Evolutionary conservation across 2,113 vertebrate genomes (phyloP).

Genomic region (Chamaea fasciata): DNA sequence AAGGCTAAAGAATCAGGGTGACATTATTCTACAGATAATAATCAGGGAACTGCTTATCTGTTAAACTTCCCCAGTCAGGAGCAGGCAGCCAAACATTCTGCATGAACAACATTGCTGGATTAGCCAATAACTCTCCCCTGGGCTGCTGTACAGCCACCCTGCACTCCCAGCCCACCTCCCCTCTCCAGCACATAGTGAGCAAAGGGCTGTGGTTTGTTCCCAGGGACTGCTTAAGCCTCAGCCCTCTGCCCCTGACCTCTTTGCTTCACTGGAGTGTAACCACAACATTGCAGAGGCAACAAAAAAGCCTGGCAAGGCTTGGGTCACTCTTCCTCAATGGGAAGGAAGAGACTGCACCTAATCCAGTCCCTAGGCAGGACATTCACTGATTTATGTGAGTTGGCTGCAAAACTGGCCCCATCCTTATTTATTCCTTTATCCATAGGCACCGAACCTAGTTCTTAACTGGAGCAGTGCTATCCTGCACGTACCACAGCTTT

Average conservation of each 20-base stretch:
- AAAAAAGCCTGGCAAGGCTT: accelerated
- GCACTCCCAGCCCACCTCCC: not conserved
- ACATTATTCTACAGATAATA: not conserved
- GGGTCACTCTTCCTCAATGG: not conserved
- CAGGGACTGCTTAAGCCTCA: not conserved
- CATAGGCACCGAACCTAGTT: not conserved
- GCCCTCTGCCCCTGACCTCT: not conserved
- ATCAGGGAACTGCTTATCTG: not conserved
- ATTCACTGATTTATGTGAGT: not conserved
- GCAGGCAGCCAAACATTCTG: not conserved
- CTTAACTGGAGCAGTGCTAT: not conserved
- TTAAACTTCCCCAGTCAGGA: not conserved
- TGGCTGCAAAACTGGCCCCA: not conserved
- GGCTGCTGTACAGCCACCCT: not conserved
- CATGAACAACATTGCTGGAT: not conserved
- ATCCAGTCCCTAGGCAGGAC: not conserved
- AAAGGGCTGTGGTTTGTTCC: not conserved
- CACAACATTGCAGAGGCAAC: not conserved
- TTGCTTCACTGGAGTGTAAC: not conserved
- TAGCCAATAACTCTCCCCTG: not conserved
- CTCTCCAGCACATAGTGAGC: not conserved
- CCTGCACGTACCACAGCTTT: not conserved
- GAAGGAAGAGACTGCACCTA: not conserved
- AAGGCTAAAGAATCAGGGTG: no score
- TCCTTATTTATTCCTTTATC: not conserved